Percentiles rank a stretch among this genome's conserved stretches.
phyloP scores from a whole-genome alignment of 2,113 vertebrate genomes.

The Anolis carolinensis region DNA sequence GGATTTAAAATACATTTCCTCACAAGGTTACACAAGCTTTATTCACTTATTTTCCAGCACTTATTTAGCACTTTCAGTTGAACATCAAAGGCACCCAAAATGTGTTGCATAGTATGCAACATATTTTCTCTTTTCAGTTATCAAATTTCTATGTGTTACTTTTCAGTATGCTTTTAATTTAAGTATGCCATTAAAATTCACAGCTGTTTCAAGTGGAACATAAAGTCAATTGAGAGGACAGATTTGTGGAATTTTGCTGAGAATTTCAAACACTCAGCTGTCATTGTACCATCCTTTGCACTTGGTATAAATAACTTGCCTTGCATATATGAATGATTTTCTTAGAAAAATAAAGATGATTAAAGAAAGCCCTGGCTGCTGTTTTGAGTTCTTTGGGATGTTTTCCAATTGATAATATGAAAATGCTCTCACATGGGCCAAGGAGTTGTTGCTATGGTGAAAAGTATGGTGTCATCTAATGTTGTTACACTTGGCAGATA shows the following conservation, averaged over 20 bases:
- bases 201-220: constrained; percentile 70
- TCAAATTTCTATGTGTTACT: constrained; percentile 58
- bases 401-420: constrained; percentile 75
- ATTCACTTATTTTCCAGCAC: constrained; percentile 49
- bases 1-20: constrained; percentile 48
- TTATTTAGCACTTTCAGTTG: constrained; percentile 53
- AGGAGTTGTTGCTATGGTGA: constrained; percentile 74
- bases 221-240: constrained; percentile 67
- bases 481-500: constrained; percentile 58
- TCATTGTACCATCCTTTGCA: constrained; percentile 68
- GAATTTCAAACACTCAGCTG: constrained; percentile 73
- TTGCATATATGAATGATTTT: constrained; percentile 68
- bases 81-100: constrained; percentile 56
- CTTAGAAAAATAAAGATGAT: constrained; percentile 60
- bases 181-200: constrained; percentile 68
- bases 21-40: constrained; percentile 15
- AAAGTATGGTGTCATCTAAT: constrained; percentile 63
- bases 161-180: constrained; percentile 55
- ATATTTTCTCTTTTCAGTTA: constrained; percentile 55
- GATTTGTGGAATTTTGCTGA: constrained; percentile 74
- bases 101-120: constrained; percentile 50
- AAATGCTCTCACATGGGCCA: constrained; percentile 69
- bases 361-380: constrained; percentile 76
- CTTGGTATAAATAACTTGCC: constrained; percentile 73
- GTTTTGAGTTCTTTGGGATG: constrained; percentile 71